phyloP scores from a whole-genome alignment of 2,888 invertebrate genomes.

The Coelogynopora nodosa region DNA sequence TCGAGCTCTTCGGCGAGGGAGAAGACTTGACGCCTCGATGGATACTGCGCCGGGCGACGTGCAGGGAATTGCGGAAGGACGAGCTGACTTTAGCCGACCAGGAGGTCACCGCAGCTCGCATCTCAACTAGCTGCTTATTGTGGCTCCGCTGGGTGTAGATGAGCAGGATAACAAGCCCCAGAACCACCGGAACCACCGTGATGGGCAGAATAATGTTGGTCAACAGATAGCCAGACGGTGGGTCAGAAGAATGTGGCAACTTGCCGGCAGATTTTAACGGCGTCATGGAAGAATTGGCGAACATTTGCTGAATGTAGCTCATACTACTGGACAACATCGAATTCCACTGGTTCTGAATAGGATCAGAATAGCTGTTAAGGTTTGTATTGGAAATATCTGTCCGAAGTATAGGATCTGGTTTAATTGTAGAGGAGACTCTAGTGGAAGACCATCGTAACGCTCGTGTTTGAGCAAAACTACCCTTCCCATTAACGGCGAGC shows the following conservation, averaged over 20 bases:
- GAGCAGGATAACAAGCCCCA: neutral
- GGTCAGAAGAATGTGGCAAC: too few species aligned
- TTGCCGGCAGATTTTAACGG: neutral
- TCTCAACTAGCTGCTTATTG: neutral
- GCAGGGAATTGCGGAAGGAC: neutral
- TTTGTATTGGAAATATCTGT: too few species aligned
- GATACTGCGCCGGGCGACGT: neutral
- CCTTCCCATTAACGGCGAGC: neutral
- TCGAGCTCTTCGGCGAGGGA: neutral
- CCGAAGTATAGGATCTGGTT: too few species aligned
- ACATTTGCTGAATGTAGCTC: neutral
- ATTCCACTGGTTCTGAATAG: neutral
- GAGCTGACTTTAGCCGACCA: neutral
- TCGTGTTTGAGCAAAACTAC: neutral
- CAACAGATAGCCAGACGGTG: too few species aligned
- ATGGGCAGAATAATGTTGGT: neutral
- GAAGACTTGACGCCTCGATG: neutral
- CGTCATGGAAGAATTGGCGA: neutral
- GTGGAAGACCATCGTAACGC: neutral
- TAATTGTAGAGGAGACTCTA: neutral
- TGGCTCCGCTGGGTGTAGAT: neutral
- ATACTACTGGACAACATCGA: neutral
- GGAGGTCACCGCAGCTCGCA: neutral
- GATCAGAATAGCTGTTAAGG: too few species aligned
- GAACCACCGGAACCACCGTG: neutral